A percentile compares a stretch with the other conserved stretches of the same genome.
These are phyloP conservation scores for Tetragnatha versicolor DNA, from an alignment of 1,140 invertebrate species.

Conservation along the genomic window DNA sequence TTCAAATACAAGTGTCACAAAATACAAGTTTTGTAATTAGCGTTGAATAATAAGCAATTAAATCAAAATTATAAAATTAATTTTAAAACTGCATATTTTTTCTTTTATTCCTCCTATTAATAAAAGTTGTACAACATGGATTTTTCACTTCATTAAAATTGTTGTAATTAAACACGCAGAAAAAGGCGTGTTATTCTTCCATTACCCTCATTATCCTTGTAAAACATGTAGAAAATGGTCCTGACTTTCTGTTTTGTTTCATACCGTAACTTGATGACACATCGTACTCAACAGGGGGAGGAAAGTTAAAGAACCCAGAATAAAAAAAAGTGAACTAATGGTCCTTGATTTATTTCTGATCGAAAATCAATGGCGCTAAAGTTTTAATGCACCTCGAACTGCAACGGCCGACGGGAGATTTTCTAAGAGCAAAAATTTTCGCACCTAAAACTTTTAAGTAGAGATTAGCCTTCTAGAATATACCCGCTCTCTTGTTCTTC, in stretches of 20 bases:
- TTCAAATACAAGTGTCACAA: too few relatives aligned
- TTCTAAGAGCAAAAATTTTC: conserved; percentile 37
- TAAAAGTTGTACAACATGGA: too few relatives aligned
- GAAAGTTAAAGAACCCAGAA: conserved; percentile 14
- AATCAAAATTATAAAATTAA: too few relatives aligned
- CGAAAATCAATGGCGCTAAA: conserved; percentile 51
- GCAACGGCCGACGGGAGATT: not conserved
- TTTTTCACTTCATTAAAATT: too few relatives aligned
- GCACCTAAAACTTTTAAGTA: conserved; percentile 39
- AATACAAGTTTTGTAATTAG: too few relatives aligned
- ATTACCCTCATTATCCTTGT: too few relatives aligned
- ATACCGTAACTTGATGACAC: conserved; percentile 26
- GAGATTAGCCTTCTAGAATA: conserved; percentile 17
- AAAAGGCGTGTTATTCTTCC: too few relatives aligned
- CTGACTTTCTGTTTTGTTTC: conserved; percentile 11
- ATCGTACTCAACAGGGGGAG: not conserved
- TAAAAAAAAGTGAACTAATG: conserved; percentile 43
- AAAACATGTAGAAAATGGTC: too few relatives aligned
- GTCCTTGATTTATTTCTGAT: conserved; percentile 53
- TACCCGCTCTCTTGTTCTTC: not conserved
- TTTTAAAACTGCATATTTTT: too few relatives aligned
- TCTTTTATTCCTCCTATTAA: too few relatives aligned
- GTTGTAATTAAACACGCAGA: too few relatives aligned
- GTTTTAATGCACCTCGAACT: conserved; percentile 42
- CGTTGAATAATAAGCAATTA: too few relatives aligned